These are phyloP conservation scores for Enteromius anoplus DNA, from an alignment of 2,797 vertebrate genomes.

Conservation along the genomic window DNA sequence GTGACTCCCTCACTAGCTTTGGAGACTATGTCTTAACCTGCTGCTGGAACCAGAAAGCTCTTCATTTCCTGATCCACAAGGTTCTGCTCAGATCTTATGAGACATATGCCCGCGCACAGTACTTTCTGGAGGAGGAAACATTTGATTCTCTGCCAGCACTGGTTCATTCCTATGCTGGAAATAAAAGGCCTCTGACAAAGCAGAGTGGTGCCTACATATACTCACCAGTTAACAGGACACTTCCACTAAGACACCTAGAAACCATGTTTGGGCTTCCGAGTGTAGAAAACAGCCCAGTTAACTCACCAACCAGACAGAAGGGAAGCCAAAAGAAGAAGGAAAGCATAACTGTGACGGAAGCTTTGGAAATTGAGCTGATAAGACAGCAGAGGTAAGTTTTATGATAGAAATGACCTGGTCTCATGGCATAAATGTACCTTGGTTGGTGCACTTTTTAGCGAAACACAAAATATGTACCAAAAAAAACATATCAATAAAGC, in stretches of 20 bases:
- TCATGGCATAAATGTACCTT: too few relatives aligned
- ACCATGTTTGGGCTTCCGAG: slow-evolving; percentile 79
- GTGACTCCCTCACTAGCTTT: slow-evolving; percentile 87
- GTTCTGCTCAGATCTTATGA: slow-evolving; percentile 80
- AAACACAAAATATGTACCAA: too few relatives aligned
- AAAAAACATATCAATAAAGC: too few relatives aligned
- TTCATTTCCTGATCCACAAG: slow-evolving; percentile 90
- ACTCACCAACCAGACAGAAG: slow-evolving; percentile 71
- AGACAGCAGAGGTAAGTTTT: slow-evolving; percentile 72
- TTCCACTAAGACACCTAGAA: slow-evolving; percentile 88
- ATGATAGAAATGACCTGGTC: not conserved
- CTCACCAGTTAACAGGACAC: slow-evolving; percentile 87
- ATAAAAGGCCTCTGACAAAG: slow-evolving; percentile 80
- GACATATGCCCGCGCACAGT: slow-evolving; percentile 79
- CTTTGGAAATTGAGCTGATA: slow-evolving; percentile 76
- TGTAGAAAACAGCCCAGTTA: slow-evolving; percentile 68
- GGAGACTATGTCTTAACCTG: slow-evolving; percentile 89
- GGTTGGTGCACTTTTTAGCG: too few relatives aligned
- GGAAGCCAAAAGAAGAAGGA: slow-evolving; percentile 76
- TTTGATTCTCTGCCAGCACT: slow-evolving; percentile 88
- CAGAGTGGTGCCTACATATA: slow-evolving; percentile 85
- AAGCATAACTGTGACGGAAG: slow-evolving; percentile 80
- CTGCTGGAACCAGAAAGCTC: slow-evolving; percentile 84
- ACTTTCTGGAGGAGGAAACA: slow-evolving; percentile 85
- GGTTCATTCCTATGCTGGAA: slow-evolving; percentile 86